Percentiles rank a stretch among this genome's conserved stretches.
phyloP scores from a whole-genome alignment of 2,888 invertebrate genomes.

The Eristalis tenax region DNA sequence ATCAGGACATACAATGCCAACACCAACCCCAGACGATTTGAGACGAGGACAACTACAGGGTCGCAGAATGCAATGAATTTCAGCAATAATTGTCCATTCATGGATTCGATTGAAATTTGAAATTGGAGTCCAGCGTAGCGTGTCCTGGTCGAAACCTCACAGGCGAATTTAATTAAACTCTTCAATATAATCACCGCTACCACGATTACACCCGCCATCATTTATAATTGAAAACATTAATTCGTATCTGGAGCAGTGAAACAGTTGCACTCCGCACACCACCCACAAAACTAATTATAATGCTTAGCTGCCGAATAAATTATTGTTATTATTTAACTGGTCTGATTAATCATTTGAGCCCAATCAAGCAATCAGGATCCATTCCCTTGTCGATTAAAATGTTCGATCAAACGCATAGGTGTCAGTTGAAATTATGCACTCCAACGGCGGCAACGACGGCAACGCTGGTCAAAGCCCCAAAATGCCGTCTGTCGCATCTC shows the following conservation, averaged over 20 bases:
- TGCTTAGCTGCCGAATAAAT: conserved; percentile 69
- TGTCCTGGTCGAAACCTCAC: conserved; percentile 62
- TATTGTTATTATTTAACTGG: conserved; percentile 70
- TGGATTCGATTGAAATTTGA: conserved; percentile 69
- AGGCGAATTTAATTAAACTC: conserved; percentile 70
- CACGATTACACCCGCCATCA: conserved; percentile 66
- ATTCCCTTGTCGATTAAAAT: conserved; percentile 52
- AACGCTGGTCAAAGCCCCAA: neutral
- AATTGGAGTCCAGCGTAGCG: conserved; percentile 65
- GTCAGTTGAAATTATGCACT: conserved; percentile 37
- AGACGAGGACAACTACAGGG: conserved; percentile 21
- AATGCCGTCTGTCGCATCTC: conserved; percentile 27
- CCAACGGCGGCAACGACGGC: neutral
- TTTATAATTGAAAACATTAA: conserved; percentile 70
- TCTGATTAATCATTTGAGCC: conserved; percentile 65
- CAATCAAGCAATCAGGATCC: conserved; percentile 64
- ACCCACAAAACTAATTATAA: conserved; percentile 66
- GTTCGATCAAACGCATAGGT: conserved; percentile 43
- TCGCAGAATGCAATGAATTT: conserved; percentile 58
- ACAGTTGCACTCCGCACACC: neutral
- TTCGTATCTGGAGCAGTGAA: conserved; percentile 43
- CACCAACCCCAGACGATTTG: neutral
- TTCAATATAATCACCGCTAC: conserved; percentile 68
- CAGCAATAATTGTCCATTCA: conserved; percentile 69
- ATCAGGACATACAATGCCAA: neutral